phyloP scores from a whole-genome alignment of 2,797 vertebrate species.

The Pitangus sulphuratus region DNA sequence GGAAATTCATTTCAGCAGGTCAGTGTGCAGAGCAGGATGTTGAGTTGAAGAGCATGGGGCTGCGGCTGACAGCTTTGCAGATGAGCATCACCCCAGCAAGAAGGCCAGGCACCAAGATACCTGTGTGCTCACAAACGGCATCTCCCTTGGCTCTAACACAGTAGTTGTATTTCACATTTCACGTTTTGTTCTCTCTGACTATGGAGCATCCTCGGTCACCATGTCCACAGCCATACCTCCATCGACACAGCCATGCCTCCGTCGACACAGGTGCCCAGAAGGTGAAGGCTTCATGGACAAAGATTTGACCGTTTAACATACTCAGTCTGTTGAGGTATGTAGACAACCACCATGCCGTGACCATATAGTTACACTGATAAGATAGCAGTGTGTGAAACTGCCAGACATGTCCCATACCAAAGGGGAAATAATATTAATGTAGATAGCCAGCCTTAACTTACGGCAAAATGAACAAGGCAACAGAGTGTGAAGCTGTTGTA shows the following conservation, averaged over 20 bases:
- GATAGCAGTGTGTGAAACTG: background rate
- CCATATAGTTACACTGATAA: rapidly evolving
- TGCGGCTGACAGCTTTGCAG: background rate
- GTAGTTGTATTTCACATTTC: background rate
- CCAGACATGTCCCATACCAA: background rate
- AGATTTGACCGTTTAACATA: background rate
- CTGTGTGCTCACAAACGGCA: rapidly evolving
- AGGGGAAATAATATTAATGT: background rate
- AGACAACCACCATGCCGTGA: background rate
- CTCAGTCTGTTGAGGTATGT: background rate
- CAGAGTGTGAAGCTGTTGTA: background rate
- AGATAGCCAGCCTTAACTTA: background rate
- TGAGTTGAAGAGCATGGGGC: background rate
- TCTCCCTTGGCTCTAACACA: background rate
- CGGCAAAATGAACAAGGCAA: background rate
- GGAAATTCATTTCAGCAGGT: background rate
- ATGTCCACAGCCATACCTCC: background rate
- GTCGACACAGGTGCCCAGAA: background rate
- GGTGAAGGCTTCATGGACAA: too few species aligned
- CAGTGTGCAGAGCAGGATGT: rapidly evolving
- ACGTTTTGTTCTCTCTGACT: background rate
- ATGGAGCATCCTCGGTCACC: background rate
- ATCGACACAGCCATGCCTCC: rapidly evolving
- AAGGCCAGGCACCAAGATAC: background rate
- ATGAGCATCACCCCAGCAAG: rapidly evolving